Evolutionary conservation across 2,113 vertebrate genomes (phyloP).

Genomic region (Aptenodytes forsteri): DNA sequence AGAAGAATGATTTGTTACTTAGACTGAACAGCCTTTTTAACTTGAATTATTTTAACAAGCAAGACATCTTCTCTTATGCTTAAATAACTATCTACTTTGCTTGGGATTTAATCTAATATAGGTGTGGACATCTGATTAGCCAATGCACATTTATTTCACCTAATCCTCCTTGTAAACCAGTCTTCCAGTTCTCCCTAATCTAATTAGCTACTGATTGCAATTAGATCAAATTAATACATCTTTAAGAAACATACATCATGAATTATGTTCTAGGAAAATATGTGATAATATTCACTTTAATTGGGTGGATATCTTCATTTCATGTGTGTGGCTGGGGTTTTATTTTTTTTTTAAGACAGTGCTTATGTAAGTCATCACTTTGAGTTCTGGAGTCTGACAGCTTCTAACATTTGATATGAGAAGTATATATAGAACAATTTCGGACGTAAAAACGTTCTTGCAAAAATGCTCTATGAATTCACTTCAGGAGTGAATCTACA

Average conservation of each 20-base stretch:
- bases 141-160: background rate
- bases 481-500: background rate
- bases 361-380: background rate
- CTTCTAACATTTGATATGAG: background rate
- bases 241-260: background rate
- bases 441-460: background rate
- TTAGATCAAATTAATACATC: background rate
- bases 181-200: background rate
- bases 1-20: background rate
- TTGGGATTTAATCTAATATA: background rate
- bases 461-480: background rate
- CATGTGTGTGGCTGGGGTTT: background rate
- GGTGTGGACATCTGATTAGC: background rate
- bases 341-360: background rate
- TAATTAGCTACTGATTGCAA: background rate
- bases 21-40: background rate
- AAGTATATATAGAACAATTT: background rate
- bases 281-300: background rate
- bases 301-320: background rate
- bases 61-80: background rate
- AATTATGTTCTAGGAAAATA: background rate
- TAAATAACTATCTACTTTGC: background rate
- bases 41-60: background rate
- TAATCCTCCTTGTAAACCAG: background rate
- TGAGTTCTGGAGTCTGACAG: background rate